phyloP scores from a whole-genome alignment of 1,140 invertebrate genomes.

The Oscheius sp. region DNA sequence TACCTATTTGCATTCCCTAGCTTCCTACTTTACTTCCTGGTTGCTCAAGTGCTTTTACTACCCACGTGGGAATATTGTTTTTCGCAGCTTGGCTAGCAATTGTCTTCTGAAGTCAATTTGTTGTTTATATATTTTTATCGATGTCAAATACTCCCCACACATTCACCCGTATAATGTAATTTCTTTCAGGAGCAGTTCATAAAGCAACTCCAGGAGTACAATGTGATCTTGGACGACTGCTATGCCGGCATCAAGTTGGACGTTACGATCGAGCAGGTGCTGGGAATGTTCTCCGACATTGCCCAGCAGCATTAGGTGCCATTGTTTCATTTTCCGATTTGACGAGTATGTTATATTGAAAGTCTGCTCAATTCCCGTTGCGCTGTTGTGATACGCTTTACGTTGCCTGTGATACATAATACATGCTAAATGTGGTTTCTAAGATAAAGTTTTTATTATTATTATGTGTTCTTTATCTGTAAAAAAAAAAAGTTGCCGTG shows the following conservation, averaged over 20 bases:
- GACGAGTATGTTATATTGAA: no score
- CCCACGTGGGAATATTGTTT: no score
- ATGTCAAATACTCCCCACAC: neutral
- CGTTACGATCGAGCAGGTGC: conserved; percentile 91
- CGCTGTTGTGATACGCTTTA: no score
- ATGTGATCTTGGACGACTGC: conserved; percentile 87
- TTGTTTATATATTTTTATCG: neutral
- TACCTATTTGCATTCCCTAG: neutral
- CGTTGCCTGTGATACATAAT: no score
- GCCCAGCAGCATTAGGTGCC: conserved; percentile 87
- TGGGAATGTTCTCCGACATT: conserved; percentile 95
- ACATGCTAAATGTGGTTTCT: no score
- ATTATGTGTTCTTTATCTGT: no score
- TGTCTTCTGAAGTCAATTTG: neutral
- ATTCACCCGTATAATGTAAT: neutral
- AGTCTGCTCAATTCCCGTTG: no score
- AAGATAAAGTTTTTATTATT: no score
- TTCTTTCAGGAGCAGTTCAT: conserved; percentile 80
- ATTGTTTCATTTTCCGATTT: no score
- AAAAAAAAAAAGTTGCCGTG: no score
- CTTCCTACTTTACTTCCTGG: neutral
- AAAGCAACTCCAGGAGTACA: conserved; percentile 88
- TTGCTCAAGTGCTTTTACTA: neutral
- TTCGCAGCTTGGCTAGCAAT: neutral
- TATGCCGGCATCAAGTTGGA: conserved; percentile 92